Evolutionary conservation across 1,140 invertebrate species (phyloP), one percentile per base, ranked within the genome.

Genomic region (Papilio glaucus): DNA sequence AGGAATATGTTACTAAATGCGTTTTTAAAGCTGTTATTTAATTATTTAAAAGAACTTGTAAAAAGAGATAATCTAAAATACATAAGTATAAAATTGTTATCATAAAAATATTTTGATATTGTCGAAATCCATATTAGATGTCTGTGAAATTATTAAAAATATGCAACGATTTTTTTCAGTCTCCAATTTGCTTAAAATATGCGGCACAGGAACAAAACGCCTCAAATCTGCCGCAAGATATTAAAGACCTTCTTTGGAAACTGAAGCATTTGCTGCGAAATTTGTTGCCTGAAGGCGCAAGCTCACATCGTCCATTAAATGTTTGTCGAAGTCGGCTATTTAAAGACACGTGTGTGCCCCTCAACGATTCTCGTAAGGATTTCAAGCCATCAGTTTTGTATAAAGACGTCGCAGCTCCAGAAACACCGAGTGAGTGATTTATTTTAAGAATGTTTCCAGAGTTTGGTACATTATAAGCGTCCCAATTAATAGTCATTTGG

Each of bases 211-310:
- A 57, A 57, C 49, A 57, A 57, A 57, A 18, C 2, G 21, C 21
- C 21, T 24, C 49, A 10, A 21, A 7, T 57, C 21, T 57, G 21
- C 49, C 49, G 0, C 49, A 57, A 57, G 49, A 57, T 21, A 57
- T 57, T 21, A 57, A 57, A 13, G 49, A 57, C 21, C 21, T 57
- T 0, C 5, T 57, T 12, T 24, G 18, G 49, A 57, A 57, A 57
- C 21, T 57, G 5, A 57, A 57, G 21, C 18, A 26, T 57, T 57
- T 57, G 49, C 49, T 57, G 21, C 49, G 49, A 24, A 57, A 57
- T 10, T 18, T 57, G 0, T 57, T 57, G 24, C 49, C 49, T 12
- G 49, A 57, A 57, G 49, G 6, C 8, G 21, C 15, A 24, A 10
- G 18, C 12, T 57, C 49, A 26, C 21, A 57, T 57, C 21, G 24